phyloP scores from a whole-genome alignment of 2,113 vertebrate species.

The Mormyrus iriodes region DNA sequence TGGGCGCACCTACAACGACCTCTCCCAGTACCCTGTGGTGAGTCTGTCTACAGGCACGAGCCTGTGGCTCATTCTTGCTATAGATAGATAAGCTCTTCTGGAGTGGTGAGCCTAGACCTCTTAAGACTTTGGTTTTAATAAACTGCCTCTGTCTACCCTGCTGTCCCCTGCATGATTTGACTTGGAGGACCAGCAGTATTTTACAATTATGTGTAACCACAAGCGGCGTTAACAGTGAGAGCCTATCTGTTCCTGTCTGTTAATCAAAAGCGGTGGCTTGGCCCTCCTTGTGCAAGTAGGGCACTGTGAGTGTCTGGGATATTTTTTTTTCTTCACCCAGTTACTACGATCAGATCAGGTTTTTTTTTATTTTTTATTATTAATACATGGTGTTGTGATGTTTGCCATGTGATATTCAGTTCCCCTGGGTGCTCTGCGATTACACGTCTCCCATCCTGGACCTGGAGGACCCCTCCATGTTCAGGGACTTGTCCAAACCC shows the following conservation, averaged over 20 bases:
- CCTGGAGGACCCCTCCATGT: slow-evolving; percentile 75
- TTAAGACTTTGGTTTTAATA: not conserved
- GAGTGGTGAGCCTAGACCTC: not conserved
- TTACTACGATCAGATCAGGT: not conserved
- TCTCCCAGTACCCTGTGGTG: slow-evolving; percentile 97
- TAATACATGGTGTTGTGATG: not conserved
- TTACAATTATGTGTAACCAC: not conserved
- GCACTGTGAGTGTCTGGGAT: no score
- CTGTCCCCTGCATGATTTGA: not conserved
- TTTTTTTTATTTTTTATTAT: not conserved
- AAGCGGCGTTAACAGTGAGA: not conserved
- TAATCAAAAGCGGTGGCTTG: not conserved
- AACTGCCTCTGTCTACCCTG: not conserved
- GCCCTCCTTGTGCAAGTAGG: not conserved
- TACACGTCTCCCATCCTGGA: slow-evolving; percentile 79
- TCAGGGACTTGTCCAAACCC: slow-evolving; percentile 92
- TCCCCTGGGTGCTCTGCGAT: slow-evolving; percentile 91
- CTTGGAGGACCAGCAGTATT: not conserved
- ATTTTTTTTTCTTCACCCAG: not conserved
- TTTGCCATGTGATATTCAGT: slow-evolving; percentile 54
- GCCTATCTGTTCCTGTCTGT: not conserved
- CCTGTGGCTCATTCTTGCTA: not conserved
- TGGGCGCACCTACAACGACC: slow-evolving; percentile 90
- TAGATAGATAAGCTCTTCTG: not conserved
- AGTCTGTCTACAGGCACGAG: slow-evolving; percentile 37